These are phyloP conservation scores for Tinamus major DNA, from an alignment of 2,797 vertebrate species.

Conservation along the genomic window DNA sequence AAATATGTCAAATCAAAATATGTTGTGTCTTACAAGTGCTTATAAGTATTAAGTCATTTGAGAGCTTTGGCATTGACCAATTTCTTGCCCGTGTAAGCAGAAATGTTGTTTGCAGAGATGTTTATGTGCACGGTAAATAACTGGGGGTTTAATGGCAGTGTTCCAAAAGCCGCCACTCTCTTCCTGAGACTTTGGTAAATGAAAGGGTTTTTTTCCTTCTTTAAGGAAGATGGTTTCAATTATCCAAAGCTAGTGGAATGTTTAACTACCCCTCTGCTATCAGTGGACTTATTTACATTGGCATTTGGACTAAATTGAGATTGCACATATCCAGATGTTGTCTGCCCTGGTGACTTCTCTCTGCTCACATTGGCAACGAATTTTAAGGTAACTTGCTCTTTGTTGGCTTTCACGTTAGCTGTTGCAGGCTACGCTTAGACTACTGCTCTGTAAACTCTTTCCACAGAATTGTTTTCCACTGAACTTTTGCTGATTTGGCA, in stretches of 20 bases:
- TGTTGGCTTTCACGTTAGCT: slow-evolving; percentile 42
- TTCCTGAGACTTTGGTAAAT: slow-evolving; percentile 68
- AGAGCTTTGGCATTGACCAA: not conserved
- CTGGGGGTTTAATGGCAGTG: slow-evolving; percentile 25
- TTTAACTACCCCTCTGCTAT: slow-evolving; percentile 80
- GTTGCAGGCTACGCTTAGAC: not conserved
- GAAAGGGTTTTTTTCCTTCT: slow-evolving; percentile 63
- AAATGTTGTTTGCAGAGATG: not conserved
- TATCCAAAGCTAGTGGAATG: slow-evolving; percentile 78
- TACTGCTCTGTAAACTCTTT: not conserved
- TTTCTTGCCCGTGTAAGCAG: not conserved
- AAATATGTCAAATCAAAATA: slow-evolving; percentile 22
- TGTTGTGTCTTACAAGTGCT: not conserved
- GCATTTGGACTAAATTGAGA: slow-evolving; percentile 81
- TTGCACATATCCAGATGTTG: slow-evolving; percentile 82
- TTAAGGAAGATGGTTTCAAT: slow-evolving; percentile 79
- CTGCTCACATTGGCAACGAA: slow-evolving; percentile 61
- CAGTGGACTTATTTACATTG: slow-evolving; percentile 79
- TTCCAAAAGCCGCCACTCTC: slow-evolving; percentile 67
- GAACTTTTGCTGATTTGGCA: not conserved
- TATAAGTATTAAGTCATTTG: not conserved
- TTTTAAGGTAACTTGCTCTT: slow-evolving; percentile 60
- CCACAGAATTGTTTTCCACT: not conserved
- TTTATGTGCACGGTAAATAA: not conserved
- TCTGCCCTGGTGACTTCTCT: slow-evolving; percentile 71